Percentiles rank a stretch among this genome's conserved stretches.
Evolutionary conservation across 1,140 invertebrate species (phyloP).

Genomic region (Ooceraea biroi): DNA sequence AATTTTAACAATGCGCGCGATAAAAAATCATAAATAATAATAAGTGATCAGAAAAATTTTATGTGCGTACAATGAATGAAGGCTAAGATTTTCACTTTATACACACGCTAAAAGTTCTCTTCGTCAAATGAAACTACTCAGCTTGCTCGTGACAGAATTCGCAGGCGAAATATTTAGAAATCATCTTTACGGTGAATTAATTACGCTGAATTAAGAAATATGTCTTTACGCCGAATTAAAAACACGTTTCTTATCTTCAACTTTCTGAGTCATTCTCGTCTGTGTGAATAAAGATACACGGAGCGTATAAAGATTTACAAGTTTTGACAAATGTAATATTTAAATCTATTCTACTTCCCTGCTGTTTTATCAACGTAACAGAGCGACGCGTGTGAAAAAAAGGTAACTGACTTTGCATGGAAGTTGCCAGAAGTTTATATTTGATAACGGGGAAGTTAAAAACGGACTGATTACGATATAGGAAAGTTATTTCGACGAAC

Average conservation of each 20-base stretch:
- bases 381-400: too few species aligned
- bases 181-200: slow-evolving; percentile 50
- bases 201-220: background rate
- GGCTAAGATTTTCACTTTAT: background rate
- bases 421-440: background rate
- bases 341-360: too few species aligned
- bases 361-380: background rate
- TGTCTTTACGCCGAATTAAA: background rate
- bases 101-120: background rate
- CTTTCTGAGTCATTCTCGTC: too few species aligned
- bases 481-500: slow-evolving; percentile 2
- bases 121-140: background rate
- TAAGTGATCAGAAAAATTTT: background rate
- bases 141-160: slow-evolving; percentile 15
- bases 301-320: too few species aligned
- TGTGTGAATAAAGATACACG: too few species aligned
- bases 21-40: slow-evolving; percentile 25
- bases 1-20: background rate
- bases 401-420: background rate
- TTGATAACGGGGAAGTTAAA: background rate
- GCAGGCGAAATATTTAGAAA: slow-evolving; percentile 67
- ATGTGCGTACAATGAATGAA: background rate
- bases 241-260: too few species aligned
- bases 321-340: too few species aligned
- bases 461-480: background rate